Base-by-base conservation (phyloP, 64 coral and sea anemone species). In the Montipora capricornis region DNA sequence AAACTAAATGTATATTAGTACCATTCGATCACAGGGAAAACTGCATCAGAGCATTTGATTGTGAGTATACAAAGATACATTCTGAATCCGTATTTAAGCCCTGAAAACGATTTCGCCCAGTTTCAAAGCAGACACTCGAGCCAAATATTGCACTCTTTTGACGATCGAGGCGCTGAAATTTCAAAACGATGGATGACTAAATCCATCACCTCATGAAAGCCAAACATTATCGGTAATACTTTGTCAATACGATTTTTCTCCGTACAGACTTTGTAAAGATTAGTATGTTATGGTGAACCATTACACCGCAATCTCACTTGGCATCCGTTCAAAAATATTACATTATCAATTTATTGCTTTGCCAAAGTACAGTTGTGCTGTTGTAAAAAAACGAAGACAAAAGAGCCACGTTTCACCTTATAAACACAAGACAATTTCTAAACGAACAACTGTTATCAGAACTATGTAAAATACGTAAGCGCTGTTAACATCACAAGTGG, bases 31-130 rank as follows among this genome's bases (percentile, higher is more conserved):
- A 70, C 1, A 86, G 68, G 47, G 82, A 86, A n/a, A 66, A 86
- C 67, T 86, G 82, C 47, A 45, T 86, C 8, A 70, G 82, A 44
- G 82, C 82, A 3, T 86, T 86, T 71, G 82, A 86, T 66, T 86
- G 82, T 86, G 68, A 86, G 82, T 86, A 82, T 13, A 6, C 29
- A 16, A 24, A 76, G 24, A 73, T 24, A 26, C 5, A 73, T 20
- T 73, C 26, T 24, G n/a, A 16, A 24, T 8, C 9, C 69, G n/a
- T 26, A 20, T 5, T 6, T 24, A 73, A 5, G 69, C 20, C 26
- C 6, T 73, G 19, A 24, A 4, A 73, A 73, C 69, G 0, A 73
- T 73, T 17, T 73, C n/a, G 20, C 20, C 6, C 20, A 2, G 19
- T 73, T 73, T 73, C 61, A 15, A 64, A 64, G 14, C 61, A 64